Conservation (phyloP, 2,888 invertebrate species). For the Griposia aprilina region DNA sequence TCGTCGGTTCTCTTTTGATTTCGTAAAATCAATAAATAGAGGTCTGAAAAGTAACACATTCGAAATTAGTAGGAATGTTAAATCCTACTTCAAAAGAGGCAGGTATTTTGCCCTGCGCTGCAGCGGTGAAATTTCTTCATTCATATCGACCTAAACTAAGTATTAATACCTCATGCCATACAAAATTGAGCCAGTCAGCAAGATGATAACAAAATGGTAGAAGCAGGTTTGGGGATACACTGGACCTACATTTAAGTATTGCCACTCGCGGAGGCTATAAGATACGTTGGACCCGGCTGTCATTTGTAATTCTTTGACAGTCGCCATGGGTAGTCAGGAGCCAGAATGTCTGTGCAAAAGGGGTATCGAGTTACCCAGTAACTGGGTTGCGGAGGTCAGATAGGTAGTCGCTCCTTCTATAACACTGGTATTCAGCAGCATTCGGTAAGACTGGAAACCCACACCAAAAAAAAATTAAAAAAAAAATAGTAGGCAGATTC, state of each 20-base stretch:
- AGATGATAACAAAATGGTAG: background rate
- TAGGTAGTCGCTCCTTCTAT: background rate
- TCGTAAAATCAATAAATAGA: constrained; percentile 84
- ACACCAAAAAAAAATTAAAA: too few species aligned
- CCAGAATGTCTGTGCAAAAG: background rate
- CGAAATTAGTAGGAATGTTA: background rate
- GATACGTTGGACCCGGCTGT: background rate
- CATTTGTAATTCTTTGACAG: background rate
- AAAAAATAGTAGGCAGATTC: too few species aligned
- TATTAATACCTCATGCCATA: background rate
- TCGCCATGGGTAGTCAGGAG: background rate
- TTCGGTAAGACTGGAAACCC: too few species aligned
- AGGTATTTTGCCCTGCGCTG: background rate
- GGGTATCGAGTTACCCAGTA: background rate
- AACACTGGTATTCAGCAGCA: background rate
- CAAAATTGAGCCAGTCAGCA: background rate
- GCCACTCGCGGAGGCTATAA: background rate
- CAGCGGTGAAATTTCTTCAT: background rate
- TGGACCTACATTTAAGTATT: background rate
- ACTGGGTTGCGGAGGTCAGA: background rate
- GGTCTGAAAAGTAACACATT: constrained; percentile 76
- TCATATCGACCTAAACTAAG: too few species aligned
- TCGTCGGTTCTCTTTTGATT: constrained; percentile 80
- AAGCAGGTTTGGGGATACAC: background rate
- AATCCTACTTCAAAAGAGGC: background rate